These are phyloP conservation scores for Equus przewalskii DNA, from an alignment of 2,113 vertebrate genomes.

Conservation along the genomic window DNA sequence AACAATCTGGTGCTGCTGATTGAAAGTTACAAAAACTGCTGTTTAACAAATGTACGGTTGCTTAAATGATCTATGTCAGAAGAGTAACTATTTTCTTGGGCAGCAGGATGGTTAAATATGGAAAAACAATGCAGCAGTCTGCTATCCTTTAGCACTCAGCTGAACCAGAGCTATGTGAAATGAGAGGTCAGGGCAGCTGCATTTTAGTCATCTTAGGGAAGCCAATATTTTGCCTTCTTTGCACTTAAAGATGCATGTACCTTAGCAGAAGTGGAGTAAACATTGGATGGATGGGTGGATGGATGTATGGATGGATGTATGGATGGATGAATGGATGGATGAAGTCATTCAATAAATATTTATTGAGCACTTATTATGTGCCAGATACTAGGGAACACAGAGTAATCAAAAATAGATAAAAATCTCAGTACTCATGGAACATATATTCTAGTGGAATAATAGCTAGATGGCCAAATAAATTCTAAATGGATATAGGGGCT, in stretches of 20 bases:
- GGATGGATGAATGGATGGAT: not conserved
- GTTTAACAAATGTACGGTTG: not conserved
- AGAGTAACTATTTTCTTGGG: slow-evolving; percentile 30
- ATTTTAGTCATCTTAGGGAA: not conserved
- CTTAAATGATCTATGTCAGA: not conserved
- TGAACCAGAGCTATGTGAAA: not conserved
- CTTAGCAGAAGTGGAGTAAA: not conserved
- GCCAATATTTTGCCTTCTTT: not conserved
- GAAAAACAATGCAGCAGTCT: not conserved
- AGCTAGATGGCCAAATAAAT: not conserved
- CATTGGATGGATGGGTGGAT: not conserved
- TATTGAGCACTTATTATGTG: not conserved
- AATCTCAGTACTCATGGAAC: not conserved
- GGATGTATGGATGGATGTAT: not conserved
- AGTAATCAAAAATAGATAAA: not conserved
- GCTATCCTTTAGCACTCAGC: not conserved
- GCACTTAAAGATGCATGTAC: not conserved
- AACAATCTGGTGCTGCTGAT: not conserved
- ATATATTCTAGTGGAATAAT: not conserved
- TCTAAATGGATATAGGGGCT: not conserved
- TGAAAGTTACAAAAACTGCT: not conserved
- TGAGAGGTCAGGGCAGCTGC: not conserved
- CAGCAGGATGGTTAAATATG: not conserved
- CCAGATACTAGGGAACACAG: not conserved
- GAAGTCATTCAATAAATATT: slow-evolving; percentile 24